Evolutionary conservation across 2,113 vertebrate genomes (phyloP), one percentile per base, ranked within the genome.

Genomic region (Phasianus colchicus): DNA sequence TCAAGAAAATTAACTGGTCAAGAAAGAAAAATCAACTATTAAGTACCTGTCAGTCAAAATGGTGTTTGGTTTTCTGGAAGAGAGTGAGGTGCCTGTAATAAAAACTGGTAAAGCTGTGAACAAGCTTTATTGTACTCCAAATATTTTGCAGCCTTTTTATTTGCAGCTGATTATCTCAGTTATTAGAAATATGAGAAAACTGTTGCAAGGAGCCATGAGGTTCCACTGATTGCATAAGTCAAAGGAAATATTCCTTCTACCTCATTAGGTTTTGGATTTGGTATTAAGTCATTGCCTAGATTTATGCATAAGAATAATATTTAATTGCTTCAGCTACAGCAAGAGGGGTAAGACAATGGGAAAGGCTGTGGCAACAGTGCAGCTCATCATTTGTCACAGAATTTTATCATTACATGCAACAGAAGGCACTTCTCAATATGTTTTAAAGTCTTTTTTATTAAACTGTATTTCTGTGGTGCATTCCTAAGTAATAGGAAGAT

Each of bases 201-300:
- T 40, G 36, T 83, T 91, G 83, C 79, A 88, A 94, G 82, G 64
- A 95, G 5, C 67, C 72, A 79, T 85, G 83, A 87, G 66, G 48
- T 47, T 91, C 66, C 71, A 82, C 40, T 84, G 87, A 81, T 38
- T 67, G 61, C 45, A 61, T 81, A 73, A 92, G 54, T 83, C 2
- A 0, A 83, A 76, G 64, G 43, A 85, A 95, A 95, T 90, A 91
- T 66, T 86, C 64, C 88, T 83, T 94, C 93, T 95, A 92, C 72
- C 47, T 93, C 76, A 94, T 89, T 91, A 93, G 64, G 76, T 83
- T 94, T 96, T 74, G 90, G 72, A 96, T 91, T 95, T 88, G 72
- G 82, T 88, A 85, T 89, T 92, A 89, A 89, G 75, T 92, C 85
- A 91, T 63, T 92, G 60, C 67, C 34, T 13, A 90, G 45, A 83